These are phyloP conservation scores for Danaus chrysippus DNA, from an alignment of 2,888 invertebrate species.

Conservation along the genomic window DNA sequence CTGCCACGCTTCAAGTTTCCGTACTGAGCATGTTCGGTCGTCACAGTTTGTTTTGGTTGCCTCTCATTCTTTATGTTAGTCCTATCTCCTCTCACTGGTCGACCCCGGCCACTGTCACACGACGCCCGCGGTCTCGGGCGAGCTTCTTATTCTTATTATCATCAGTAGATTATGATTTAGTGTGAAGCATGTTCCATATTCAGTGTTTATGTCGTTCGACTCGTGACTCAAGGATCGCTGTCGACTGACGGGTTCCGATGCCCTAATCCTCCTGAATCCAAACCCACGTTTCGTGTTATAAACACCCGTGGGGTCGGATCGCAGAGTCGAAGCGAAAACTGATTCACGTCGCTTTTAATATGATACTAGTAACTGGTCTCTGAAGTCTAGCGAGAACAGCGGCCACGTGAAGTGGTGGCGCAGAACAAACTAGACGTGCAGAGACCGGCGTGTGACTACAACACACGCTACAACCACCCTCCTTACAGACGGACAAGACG, in stretches of 20 bases:
- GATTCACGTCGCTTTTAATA: neutral
- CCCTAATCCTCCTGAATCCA: neutral
- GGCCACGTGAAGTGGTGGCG: neutral
- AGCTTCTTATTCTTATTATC: slow-evolving; percentile 33
- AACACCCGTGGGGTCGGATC: no score
- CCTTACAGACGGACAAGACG: slow-evolving; percentile 91
- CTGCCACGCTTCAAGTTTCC: slow-evolving; percentile 51
- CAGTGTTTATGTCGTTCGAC: slow-evolving; percentile 12
- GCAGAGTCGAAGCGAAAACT: no score
- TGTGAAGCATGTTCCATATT: slow-evolving; percentile 37
- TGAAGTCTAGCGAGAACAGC: neutral
- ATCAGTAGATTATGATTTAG: slow-evolving; percentile 33
- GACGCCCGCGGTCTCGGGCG: slow-evolving; percentile 21
- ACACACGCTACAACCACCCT: slow-evolving; percentile 8
- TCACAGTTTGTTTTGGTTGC: slow-evolving; percentile 47
- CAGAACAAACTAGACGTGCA: neutral
- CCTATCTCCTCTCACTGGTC: slow-evolving; percentile 12
- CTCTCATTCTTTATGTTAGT: slow-evolving; percentile 24
- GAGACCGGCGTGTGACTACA: slow-evolving; percentile 18
- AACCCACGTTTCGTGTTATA: no score
- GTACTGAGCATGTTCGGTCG: slow-evolving; percentile 57
- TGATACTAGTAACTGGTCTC: neutral
- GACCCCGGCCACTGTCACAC: slow-evolving; percentile 21
- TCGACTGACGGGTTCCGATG: neutral
- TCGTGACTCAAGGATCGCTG: slow-evolving; percentile 8